Percentiles rank a stretch among this genome's conserved stretches.
Conservation (phyloP, 1,140 invertebrate genomes). For the Piezodorus guildinii region DNA sequence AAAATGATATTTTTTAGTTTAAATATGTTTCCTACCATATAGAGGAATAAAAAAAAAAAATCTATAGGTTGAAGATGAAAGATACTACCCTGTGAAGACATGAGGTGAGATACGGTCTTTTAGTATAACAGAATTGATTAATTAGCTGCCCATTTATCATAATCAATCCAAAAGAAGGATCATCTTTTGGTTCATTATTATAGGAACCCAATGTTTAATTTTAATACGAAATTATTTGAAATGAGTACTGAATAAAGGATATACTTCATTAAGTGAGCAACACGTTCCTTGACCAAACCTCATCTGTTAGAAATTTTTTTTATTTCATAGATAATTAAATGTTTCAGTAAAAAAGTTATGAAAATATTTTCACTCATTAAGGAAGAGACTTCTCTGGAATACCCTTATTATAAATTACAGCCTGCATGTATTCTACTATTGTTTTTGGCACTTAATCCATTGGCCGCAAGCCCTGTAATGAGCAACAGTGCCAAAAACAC, state of each 20-base stretch:
- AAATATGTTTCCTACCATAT: no score
- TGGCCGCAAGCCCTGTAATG: slow-evolving; percentile 3
- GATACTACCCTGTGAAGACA: no score
- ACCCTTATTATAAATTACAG: slow-evolving; percentile 22
- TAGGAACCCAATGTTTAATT: not conserved
- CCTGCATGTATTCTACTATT: slow-evolving; percentile 18
- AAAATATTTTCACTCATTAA: slow-evolving; percentile 24
- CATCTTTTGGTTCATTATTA: not conserved
- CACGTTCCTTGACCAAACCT: not conserved
- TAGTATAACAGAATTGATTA: no score
- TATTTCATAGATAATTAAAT: slow-evolving; percentile 4
- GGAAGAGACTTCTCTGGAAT: slow-evolving; percentile 13
- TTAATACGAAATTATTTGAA: not conserved
- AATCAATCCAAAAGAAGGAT: not conserved
- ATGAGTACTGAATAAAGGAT: not conserved
- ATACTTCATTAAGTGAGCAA: not conserved
- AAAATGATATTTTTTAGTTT: no score
- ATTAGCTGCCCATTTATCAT: no score
- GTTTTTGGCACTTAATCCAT: slow-evolving; percentile 21
- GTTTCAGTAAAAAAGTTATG: slow-evolving; percentile 25
- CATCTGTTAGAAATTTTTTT: not conserved
- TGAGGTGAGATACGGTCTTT: no score
- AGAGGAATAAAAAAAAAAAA: no score
- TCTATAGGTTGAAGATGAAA: no score
- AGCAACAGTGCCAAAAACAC: slow-evolving; percentile 18